These are phyloP conservation scores for Marasmarcha lunaedactyla DNA, from an alignment of 2,888 invertebrate species.

Conservation along the genomic window DNA sequence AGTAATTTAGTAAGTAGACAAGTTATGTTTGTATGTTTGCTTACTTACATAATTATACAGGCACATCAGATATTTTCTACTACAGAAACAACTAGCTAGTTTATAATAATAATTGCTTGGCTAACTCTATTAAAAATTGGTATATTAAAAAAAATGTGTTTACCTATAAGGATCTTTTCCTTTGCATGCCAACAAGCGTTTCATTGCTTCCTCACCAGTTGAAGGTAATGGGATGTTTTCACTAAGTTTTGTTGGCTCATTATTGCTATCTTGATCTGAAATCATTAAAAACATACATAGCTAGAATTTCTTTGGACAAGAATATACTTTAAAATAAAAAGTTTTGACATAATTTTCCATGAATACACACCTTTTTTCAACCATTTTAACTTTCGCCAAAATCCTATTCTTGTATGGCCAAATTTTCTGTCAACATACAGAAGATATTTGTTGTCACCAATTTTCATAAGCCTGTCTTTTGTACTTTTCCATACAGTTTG, in stretches of 20 bases:
- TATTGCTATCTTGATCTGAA: slow-evolving; percentile 38
- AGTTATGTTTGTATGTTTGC: too few relatives aligned
- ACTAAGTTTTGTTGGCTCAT: slow-evolving; percentile 45
- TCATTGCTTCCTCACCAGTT: slow-evolving; percentile 96
- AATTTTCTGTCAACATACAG: slow-evolving; percentile 67
- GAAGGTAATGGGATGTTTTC: slow-evolving; percentile 85
- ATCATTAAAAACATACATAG: slow-evolving; percentile 6
- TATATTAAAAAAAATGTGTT: too few relatives aligned
- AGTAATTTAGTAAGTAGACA: too few relatives aligned
- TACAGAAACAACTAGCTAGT: too few relatives aligned
- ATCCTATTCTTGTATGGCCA: slow-evolving; percentile 69
- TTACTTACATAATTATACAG: too few relatives aligned
- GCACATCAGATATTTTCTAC: too few relatives aligned
- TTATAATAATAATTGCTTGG: too few relatives aligned
- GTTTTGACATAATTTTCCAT: too few relatives aligned
- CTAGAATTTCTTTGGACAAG: background rate
- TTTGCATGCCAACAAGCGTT: slow-evolving; percentile 90
- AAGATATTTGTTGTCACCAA: slow-evolving; percentile 51
- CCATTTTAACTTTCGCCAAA: slow-evolving; percentile 70
- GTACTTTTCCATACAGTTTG: slow-evolving; percentile 58
- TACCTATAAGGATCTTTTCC: slow-evolving; percentile 96
- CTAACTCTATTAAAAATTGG: too few relatives aligned
- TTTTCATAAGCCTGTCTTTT: slow-evolving; percentile 48
- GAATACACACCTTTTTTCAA: slow-evolving; percentile 59
- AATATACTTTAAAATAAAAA: too few relatives aligned